Evolutionary conservation across 2,888 invertebrate genomes (phyloP), one percentile per base, ranked within the genome.

Genomic region (Calameuta filiformis): DNA sequence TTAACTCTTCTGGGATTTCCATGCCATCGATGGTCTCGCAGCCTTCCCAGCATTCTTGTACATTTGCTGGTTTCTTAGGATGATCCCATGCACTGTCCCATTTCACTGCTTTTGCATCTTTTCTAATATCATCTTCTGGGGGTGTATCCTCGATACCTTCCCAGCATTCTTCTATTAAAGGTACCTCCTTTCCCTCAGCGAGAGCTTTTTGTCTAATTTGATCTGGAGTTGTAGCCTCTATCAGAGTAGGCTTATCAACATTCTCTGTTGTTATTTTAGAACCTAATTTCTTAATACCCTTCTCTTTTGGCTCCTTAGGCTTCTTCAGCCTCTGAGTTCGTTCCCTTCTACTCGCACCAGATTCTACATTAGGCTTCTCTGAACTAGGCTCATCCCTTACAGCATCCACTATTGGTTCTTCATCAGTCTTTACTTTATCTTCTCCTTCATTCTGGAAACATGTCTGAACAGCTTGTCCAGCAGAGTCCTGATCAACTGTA

Each of bases 1-100:
- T 89, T 79, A 90, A 79, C 82, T 90, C 91, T 69, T 87, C 89
- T 0, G 90, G 89, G 83, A 87, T 86, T 69, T 84, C 83, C 83
- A 84, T 81, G 75, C 86, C 85, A 4, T 82, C 82, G 9, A 78
- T 80, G 12, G 83, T 77, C 23, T 56, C 56, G 9, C 56, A 56
- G n/a, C 73, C 73, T 34, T 78, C 75, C 78, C 78, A 78, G 35
- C 78, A 78, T 40, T 78, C 78, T 15, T 71, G 71, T 4, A 68
- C 75, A 35, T 76, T 56, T 30, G 69, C 68, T 35, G 78, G 75
- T 76, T 73, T 78, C 4, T 3, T 31, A 15, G 73, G 35, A 76
- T 71, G 35, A 34, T 78, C 75, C 78, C 78, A 78, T n/a, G 68
- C 34, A 4, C 68, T 35, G 9, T 76, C 73, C 78, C 78, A 78